Evolutionary conservation across 2,888 invertebrate genomes (phyloP), one percentile per base, ranked within the genome.

Genomic region (Stegophylla sp.): DNA sequence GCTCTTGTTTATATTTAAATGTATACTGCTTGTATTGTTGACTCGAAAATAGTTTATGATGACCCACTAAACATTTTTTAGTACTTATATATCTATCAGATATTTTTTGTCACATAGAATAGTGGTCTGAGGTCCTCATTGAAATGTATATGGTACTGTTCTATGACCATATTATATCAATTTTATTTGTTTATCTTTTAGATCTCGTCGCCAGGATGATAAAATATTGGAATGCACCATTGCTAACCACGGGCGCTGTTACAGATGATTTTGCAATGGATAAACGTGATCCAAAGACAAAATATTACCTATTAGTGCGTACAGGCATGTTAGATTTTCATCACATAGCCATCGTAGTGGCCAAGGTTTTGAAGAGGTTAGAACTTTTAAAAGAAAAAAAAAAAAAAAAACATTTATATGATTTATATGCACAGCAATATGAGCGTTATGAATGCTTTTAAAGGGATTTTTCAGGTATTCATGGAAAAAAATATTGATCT

Each of bases 241-340:
- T 95, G 17, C 88, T 96, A 74, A 93, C 95, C 0, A 92, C 93
- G 0, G 94, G 94, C 0, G 95, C 93, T 0, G 91, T 94, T 82
- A 92, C 93, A 0, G 91, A 89, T 84, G 94, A 95, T 86, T 95
- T 94, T 86, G 91, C 91, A 43, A 88, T 89, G 75, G 88, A 90
- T 23, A 95, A 95, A 86, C 91, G 89, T 1, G 87, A 88, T 3
- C 92, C 92, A 84, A 79, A 69, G 51, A 82, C 93, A 84, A 94
- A 95, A 86, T 95, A 91, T 86, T 93, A 92, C 85, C 92, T 94
- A 91, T 88, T 93, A 51, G 89, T 93, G 4, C 89, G 94, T 79
- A 89, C 92, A 15, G 94, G 95, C 0, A 89, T 90, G 34, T 86
- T 93, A 56, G 92, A 93, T 43, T 94, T 93, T 84, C 88, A 91